These are phyloP conservation scores for Gonatopus flavifemur DNA, from an alignment of 1,140 invertebrate species.

Conservation along the genomic window DNA sequence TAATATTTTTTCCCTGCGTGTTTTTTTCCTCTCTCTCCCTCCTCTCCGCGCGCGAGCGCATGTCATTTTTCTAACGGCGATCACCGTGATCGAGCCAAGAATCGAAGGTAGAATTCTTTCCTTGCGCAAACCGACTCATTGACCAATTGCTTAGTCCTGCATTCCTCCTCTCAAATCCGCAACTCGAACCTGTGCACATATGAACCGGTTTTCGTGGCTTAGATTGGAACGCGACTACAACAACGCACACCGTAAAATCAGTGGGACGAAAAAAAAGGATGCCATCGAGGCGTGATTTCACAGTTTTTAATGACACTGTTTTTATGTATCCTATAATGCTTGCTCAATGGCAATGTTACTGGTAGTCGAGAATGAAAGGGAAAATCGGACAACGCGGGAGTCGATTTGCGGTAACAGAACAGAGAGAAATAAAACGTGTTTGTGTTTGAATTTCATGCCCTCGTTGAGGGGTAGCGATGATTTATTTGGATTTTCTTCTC, in stretches of 20 bases:
- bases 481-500: too few species aligned
- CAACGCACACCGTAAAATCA: neutral
- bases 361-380: neutral
- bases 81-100: too few species aligned
- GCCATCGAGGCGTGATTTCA: conserved; percentile 11
- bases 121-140: conserved; percentile 15
- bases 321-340: conserved; percentile 3
- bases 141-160: conserved; percentile 23
- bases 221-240: neutral
- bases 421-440: neutral
- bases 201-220: conserved; percentile 14
- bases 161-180: too few species aligned
- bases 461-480: too few species aligned
- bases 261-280: neutral
- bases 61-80: too few species aligned
- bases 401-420: too few species aligned
- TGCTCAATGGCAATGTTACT: conserved; percentile 24
- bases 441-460: neutral
- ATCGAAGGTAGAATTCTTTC: too few species aligned
- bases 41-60: too few species aligned
- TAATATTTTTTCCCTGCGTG: too few species aligned
- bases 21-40: too few species aligned
- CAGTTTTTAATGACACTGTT: conserved; percentile 13
- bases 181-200: conserved; percentile 15
- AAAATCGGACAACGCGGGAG: neutral